phyloP scores from a whole-genome alignment of 2,888 invertebrate genomes.

The Athrips mouffetella region DNA sequence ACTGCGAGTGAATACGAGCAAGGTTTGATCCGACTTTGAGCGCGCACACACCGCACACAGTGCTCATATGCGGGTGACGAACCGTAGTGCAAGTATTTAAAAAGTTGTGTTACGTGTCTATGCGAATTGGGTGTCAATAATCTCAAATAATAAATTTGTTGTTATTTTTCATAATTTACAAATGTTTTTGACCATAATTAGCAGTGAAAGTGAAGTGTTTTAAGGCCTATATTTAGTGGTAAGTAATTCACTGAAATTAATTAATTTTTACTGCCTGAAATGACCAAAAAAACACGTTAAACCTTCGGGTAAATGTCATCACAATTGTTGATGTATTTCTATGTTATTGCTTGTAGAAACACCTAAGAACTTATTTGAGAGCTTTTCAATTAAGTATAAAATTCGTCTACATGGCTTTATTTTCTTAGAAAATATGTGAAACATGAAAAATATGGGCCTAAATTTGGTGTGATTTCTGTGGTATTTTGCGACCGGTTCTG shows the following conservation, averaged over 20 bases:
- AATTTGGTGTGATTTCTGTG: conserved; percentile 23
- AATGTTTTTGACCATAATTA: conserved; percentile 13
- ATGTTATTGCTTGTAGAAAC: conserved; percentile 15
- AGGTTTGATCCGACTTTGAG: no score
- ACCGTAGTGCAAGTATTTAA: no score
- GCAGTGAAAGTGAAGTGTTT: conserved; percentile 3
- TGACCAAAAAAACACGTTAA: conserved; percentile 12
- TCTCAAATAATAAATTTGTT: conserved; percentile 36
- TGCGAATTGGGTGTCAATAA: conserved; percentile 52
- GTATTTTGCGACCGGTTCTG: conserved; percentile 41
- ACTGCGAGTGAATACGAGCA: no score
- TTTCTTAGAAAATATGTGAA: not conserved
- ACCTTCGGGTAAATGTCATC: conserved; percentile 22
- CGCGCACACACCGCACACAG: no score
- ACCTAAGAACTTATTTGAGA: not conserved
- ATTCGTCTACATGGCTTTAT: not conserved
- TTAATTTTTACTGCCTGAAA: not conserved
- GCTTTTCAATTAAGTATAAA: no score
- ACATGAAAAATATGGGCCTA: conserved; percentile 1
- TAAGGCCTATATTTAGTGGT: conserved; percentile 4
- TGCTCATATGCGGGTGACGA: no score
- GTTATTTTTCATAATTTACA: conserved; percentile 28
- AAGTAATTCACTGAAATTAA: conserved; percentile 3
- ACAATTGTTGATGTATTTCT: conserved; percentile 12
- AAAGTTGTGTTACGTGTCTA: conserved; percentile 34